Conservation (phyloP, 2,113 vertebrate species). For the Chloropsis cyanopogon region DNA sequence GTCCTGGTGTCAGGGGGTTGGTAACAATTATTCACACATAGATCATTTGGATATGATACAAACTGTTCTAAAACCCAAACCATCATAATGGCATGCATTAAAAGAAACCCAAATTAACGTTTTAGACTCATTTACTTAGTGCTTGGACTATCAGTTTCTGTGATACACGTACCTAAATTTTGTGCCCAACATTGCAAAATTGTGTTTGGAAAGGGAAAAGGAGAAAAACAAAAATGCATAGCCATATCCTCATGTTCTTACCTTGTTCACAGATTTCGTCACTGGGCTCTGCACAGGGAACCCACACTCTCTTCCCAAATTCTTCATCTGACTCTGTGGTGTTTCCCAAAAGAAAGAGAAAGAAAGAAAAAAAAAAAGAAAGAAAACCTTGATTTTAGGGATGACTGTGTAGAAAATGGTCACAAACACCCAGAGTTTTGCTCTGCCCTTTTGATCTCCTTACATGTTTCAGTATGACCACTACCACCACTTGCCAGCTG, state of each 20-base stretch:
- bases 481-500: background rate
- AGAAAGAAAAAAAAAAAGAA: slow-evolving; percentile 28
- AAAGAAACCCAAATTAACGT: background rate
- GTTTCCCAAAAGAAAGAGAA: slow-evolving; percentile 31
- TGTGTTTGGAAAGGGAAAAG: background rate
- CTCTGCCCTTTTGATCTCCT: background rate
- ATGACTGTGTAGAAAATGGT: background rate
- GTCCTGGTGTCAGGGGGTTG: slow-evolving; percentile 41
- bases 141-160: background rate
- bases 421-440: background rate
- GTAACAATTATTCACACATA: slow-evolving; percentile 48
- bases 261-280: slow-evolving; percentile 51
- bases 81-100: background rate
- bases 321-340: slow-evolving; percentile 46
- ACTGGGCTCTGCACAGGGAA: slow-evolving; percentile 51
- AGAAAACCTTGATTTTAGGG: slow-evolving; percentile 11
- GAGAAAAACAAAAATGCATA: background rate
- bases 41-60: slow-evolving; percentile 12
- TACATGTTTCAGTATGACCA: rapidly evolving
- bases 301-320: slow-evolving; percentile 56
- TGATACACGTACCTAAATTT: background rate
- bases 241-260: background rate
- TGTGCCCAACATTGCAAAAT: background rate
- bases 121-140: background rate
- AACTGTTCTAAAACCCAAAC: slow-evolving; percentile 5